Conservation (phyloP, 2,797 vertebrate genomes). For the Helostoma temminkii region DNA sequence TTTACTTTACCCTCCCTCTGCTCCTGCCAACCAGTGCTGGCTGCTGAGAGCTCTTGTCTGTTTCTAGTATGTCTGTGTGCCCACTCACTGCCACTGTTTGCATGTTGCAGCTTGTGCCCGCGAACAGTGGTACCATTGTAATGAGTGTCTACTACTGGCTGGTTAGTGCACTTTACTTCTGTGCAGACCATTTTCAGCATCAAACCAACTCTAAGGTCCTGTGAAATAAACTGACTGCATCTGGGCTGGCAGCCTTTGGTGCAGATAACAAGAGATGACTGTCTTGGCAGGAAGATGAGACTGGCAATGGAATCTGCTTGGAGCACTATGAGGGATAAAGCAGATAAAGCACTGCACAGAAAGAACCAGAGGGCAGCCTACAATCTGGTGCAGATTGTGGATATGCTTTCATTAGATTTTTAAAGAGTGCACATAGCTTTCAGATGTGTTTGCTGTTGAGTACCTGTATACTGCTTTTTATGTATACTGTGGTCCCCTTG, state of each 20-base stretch:
- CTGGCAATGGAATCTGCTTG: constrained; percentile 50
- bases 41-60: constrained; percentile 52
- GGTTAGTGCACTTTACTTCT: constrained; percentile 31
- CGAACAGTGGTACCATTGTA: constrained; percentile 66
- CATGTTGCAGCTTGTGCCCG: constrained; percentile 37
- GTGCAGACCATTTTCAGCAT: constrained; percentile 19
- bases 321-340: constrained; percentile 43
- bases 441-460: constrained; percentile 44
- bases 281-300: constrained; percentile 43
- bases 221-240: constrained; percentile 46
- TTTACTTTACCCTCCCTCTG: constrained; percentile 53
- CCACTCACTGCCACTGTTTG: constrained; percentile 51
- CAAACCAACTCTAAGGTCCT: constrained; percentile 38
- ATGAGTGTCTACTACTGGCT: constrained; percentile 24
- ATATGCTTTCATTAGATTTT: constrained; percentile 22
- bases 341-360: constrained; percentile 47
- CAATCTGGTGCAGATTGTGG: constrained; percentile 47
- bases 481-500: constrained; percentile 91
- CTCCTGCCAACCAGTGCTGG: constrained; percentile 39
- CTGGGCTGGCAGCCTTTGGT: constrained; percentile 18
- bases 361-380: constrained; percentile 34
- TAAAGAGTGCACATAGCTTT: background rate
- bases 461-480: constrained; percentile 95
- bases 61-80: constrained; percentile 56
- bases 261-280: constrained; percentile 49